phyloP scores from a whole-genome alignment of 2,113 vertebrate genomes.

The Scytalopus superciliaris region DNA sequence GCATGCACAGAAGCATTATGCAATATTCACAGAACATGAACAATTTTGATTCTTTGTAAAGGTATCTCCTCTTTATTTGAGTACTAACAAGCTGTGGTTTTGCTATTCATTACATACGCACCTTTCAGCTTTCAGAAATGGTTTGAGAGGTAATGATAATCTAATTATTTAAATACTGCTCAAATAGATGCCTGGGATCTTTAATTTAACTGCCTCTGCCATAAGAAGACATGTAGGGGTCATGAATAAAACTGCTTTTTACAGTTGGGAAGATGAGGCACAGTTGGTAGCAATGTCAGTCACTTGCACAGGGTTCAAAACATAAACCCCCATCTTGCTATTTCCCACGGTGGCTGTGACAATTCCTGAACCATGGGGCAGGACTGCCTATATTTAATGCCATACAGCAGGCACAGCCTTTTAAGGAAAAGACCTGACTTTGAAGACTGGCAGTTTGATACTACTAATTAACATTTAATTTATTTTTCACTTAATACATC shows the following conservation, averaged over 20 bases:
- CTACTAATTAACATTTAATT: not conserved
- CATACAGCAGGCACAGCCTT: not conserved
- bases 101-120: not conserved
- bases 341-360: not conserved
- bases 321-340: not conserved
- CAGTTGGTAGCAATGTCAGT: not conserved
- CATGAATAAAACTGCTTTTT: not conserved
- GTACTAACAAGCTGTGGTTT: not conserved
- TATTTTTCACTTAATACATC: not conserved
- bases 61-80: not conserved
- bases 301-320: not conserved
- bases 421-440: not conserved
- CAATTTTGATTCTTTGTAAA: slow-evolving; percentile 8
- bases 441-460: not conserved
- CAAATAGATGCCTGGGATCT: not conserved
- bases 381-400: not conserved
- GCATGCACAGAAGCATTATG: not conserved
- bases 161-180: not conserved
- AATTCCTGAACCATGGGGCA: not conserved
- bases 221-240: not conserved
- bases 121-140: not conserved
- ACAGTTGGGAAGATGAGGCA: not conserved
- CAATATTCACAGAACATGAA: not conserved
- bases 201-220: not conserved
- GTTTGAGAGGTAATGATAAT: not conserved